Base-by-base conservation (phyloP, 1,140 invertebrate species). In the Acromyrmex echinatior region DNA sequence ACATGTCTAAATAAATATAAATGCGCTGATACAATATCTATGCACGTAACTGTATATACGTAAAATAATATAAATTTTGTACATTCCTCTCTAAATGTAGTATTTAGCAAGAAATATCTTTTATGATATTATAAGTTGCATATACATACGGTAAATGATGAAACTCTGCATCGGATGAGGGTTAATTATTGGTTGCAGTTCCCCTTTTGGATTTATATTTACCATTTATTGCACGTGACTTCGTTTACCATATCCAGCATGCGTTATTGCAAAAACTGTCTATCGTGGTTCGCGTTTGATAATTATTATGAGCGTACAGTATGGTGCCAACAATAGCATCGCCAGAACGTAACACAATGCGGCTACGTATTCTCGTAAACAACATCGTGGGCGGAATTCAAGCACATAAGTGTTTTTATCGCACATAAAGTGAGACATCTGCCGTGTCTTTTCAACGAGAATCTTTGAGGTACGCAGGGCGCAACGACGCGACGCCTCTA, bases 381-480 rank as follows among this genome's bases (percentile, higher is more conserved):
- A 84, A 74, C 56, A 28, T 39, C 45, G 68, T 62, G 80, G 80
- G 45, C 80, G 80, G 80, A 84, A 84, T 74, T 84, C 68, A 71
- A 84, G 80, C 80, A 60, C 70, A 14, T 76, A 76, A 74, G 73
- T 73, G 68, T 62, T 84, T 84, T 84, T 84, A 84, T 84, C 80
- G 70, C 14, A 45, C 80, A 49, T 84, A 84, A 84, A 74, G 39
- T 39, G 70, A 58, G 70, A 70, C 39, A 60, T 60, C 56, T 82
- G 68, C 68, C 56, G 39, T 18, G n/a, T 31, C 56, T 74, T 74
- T 74, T 73, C 56, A 82, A 62, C 80, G 25, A 31, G 56, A 76
- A 74, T 76, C 56, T 84, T 63, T 68, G 49, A 51, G 2, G 25
- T 66, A 18, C 56, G 21, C 25, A 66, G 35, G 14, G 35, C 5